Evolutionary conservation across 2,797 vertebrate genomes (phyloP).

Genomic region (Oceanodroma leucorhoa): DNA sequence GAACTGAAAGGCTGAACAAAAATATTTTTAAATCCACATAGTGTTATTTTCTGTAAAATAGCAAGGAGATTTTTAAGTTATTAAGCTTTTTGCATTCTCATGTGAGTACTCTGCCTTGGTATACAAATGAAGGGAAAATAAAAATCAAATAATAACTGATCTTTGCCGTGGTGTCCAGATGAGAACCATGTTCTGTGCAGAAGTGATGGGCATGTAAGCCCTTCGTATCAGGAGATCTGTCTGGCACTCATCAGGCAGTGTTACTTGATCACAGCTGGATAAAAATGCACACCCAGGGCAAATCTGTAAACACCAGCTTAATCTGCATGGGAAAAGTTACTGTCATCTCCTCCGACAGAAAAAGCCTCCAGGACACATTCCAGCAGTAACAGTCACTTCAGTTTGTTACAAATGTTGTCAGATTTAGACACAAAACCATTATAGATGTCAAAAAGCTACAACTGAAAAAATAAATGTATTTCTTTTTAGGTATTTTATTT

Average conservation of each 20-base stretch:
- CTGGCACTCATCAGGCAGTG: slow-evolving; percentile 84
- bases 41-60: neutral
- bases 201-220: slow-evolving; percentile 20
- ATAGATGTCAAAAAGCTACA: slow-evolving; percentile 86
- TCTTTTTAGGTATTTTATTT: slow-evolving; percentile 37
- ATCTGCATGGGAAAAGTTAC: slow-evolving; percentile 93
- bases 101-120: neutral
- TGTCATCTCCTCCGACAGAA: slow-evolving; percentile 88
- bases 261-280: slow-evolving; percentile 86
- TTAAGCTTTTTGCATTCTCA: neutral
- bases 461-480: slow-evolving; percentile 64
- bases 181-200: slow-evolving; percentile 16
- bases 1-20: neutral
- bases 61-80: neutral
- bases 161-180: neutral
- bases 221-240: slow-evolving; percentile 76
- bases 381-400: slow-evolving; percentile 80
- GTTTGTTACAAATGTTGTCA: slow-evolving; percentile 84
- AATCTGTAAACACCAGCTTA: slow-evolving; percentile 96
- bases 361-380: slow-evolving; percentile 86
- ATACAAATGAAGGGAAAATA: neutral
- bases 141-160: neutral
- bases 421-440: slow-evolving; percentile 85
- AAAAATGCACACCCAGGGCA: slow-evolving; percentile 87
- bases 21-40: neutral